Conservation (phyloP, 2,888 invertebrate species). For the Pammene fasciana region DNA sequence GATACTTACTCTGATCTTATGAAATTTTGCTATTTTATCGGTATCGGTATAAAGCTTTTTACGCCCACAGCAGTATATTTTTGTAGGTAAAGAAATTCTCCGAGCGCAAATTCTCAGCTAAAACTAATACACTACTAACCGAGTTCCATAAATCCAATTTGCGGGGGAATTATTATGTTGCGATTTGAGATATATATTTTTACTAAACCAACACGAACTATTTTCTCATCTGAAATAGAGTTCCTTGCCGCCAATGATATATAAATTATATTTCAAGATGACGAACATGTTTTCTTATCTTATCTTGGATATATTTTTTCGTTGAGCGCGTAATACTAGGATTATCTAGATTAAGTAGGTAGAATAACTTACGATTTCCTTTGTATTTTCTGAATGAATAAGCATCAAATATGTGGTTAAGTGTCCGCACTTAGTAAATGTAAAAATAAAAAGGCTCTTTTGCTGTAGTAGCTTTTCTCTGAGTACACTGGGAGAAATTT, state of each 20-base stretch:
- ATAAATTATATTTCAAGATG: constrained; percentile 15
- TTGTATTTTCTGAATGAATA: background rate
- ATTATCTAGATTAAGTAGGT: constrained; percentile 15
- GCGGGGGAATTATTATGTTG: constrained; percentile 9
- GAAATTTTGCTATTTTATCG: background rate
- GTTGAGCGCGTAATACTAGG: background rate
- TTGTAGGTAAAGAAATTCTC: background rate
- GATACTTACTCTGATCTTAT: too few relatives aligned
- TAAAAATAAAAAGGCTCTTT: background rate
- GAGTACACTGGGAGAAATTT: too few relatives aligned
- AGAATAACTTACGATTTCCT: background rate
- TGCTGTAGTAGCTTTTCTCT: too few relatives aligned
- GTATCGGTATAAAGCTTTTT: too few relatives aligned
- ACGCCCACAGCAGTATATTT: background rate
- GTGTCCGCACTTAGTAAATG: background rate
- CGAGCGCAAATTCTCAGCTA: background rate
- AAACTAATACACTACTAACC: constrained; percentile 16
- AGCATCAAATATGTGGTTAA: background rate
- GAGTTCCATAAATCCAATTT: constrained; percentile 22
- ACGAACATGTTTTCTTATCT: constrained; percentile 20
- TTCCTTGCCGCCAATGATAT: constrained; percentile 14
- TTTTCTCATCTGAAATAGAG: constrained; percentile 13
- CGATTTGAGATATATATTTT: constrained; percentile 13
- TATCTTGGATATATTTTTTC: constrained; percentile 16
- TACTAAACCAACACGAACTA: constrained; percentile 9